These are phyloP conservation scores for Ia io DNA, from an alignment of 2,113 vertebrate species.

Conservation along the genomic window DNA sequence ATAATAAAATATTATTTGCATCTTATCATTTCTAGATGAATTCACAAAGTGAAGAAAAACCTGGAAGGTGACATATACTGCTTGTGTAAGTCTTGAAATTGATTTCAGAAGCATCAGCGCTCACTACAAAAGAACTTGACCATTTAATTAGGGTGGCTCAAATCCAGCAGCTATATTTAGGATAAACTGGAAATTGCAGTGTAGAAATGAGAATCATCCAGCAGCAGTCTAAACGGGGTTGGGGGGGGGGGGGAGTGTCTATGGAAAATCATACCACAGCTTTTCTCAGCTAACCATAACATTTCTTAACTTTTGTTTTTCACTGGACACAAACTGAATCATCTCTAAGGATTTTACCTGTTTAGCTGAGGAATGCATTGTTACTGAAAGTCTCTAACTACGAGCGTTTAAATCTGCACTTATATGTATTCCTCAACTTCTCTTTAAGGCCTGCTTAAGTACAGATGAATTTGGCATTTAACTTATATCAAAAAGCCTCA, in stretches of 20 bases:
- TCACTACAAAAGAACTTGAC: constrained; percentile 71
- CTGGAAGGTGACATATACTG: constrained; percentile 40
- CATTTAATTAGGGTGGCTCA: constrained; percentile 80
- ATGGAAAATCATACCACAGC: background rate
- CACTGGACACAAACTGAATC: background rate
- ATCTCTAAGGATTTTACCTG: background rate
- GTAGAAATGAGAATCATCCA: constrained; percentile 60
- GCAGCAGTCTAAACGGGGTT: constrained; percentile 16
- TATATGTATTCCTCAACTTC: background rate
- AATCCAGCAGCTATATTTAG: constrained; percentile 78
- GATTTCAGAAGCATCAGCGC: constrained; percentile 72
- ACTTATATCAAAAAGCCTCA: constrained; percentile 54
- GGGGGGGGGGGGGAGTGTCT: background rate
- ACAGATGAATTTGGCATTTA: constrained; percentile 58
- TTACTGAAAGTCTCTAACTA: constrained; percentile 3
- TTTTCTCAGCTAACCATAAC: constrained; percentile 19
- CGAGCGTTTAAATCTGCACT: background rate
- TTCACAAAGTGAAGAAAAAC: constrained; percentile 49
- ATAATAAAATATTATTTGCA: constrained; percentile 42
- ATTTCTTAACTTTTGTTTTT: constrained; percentile 16
- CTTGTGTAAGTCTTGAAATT: constrained; percentile 67
- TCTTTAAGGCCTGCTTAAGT: constrained; percentile 45
- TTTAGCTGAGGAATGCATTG: background rate
- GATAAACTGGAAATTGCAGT: constrained; percentile 75
- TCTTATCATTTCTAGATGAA: constrained; percentile 47